Evolutionary conservation across 2,888 invertebrate genomes (phyloP), one percentile per base, ranked within the genome.

Genomic region (Cabera pusaria): DNA sequence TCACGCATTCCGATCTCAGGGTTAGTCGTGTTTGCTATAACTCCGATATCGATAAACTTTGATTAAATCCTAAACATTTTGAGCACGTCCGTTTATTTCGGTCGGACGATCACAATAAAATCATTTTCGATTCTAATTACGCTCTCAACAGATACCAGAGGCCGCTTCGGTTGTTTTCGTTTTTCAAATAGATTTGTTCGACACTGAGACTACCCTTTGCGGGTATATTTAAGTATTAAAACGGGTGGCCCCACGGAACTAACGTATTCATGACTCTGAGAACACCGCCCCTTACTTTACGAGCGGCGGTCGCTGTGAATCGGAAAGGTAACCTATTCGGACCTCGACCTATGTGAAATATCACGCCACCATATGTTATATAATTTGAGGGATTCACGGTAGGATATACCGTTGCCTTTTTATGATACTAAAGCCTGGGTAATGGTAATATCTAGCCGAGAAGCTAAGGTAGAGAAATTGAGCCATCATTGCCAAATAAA

Each of bases 191-290:
- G 34, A 50, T 45, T 47, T 40, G 37, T 47, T 41, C 38, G 38
- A 49, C 41, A 66, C 49, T 34, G 14, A 50, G 56, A 40, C 56
- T 61, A 65, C 67, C 66, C 68, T 64, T 66, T 68, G 61, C 64
- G 54, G 53, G 61, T 64, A 79, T 82, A 72, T 83, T 85, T 84
- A 84, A 84, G 77, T 83, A 85, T 85, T 85, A 78, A 86, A 35
- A 77, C 69, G 67, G 70, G 65, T 72, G 68, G 66, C 68, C 61
- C 62, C 65, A 60, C 59, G 59, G 59, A 63, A 69, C 77, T 87
- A 81, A 83, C 78, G 73, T 85, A 86, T 86, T 86, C 86, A 87
- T 86, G 86, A 80, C 75, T 74, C 69, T 61, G 77, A 77, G 77
- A 78, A 78, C 74, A 72, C 72, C 64, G 67, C 71, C 71, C 72